phyloP scores from a whole-genome alignment of 1,140 invertebrate species.

The Pseudomyrmex gracilis region DNA sequence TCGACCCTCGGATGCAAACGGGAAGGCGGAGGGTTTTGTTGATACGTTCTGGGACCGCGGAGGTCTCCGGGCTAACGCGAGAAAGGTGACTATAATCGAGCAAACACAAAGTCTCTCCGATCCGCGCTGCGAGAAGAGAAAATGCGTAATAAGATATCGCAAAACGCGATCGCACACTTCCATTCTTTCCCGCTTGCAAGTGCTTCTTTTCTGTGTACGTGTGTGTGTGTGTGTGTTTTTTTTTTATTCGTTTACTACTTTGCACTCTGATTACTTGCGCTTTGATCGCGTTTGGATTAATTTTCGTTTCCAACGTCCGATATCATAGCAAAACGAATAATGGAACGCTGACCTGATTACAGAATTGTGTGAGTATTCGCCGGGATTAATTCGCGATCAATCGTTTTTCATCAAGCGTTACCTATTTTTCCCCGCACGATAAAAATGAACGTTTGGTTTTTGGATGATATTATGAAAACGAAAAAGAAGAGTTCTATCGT shows the following conservation, averaged over 20 bases:
- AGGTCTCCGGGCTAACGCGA: conserved; percentile 2
- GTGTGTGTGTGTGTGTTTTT: no score
- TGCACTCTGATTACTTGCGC: conserved; percentile 5
- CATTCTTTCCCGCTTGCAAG: not conserved
- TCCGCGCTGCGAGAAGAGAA: conserved; percentile 6
- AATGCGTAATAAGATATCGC: conserved; percentile 27
- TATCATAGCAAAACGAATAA: conserved; percentile 27
- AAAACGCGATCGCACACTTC: not conserved
- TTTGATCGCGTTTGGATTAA: conserved; percentile 39
- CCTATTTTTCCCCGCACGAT: not conserved
- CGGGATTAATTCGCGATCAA: conserved; percentile 35
- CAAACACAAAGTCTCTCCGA: conserved; percentile 10
- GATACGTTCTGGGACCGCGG: conserved; percentile 46
- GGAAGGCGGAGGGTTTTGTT: conserved; percentile 9
- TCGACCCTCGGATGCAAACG: conserved; percentile 13
- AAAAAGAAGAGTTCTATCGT: not conserved
- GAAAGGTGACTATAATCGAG: conserved; percentile 26
- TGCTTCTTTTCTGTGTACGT: no score
- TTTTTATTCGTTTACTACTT: not conserved
- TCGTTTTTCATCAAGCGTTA: conserved; percentile 5
- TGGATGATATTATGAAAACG: conserved; percentile 4
- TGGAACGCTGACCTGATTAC: conserved; percentile 46
- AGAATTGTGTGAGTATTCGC: conserved; percentile 13
- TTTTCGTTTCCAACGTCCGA: conserved; percentile 29
- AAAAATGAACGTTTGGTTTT: conserved; percentile 4